Evolutionary conservation across 2,797 vertebrate species (phyloP).

Genomic region (Bradypodion pumilum): DNA sequence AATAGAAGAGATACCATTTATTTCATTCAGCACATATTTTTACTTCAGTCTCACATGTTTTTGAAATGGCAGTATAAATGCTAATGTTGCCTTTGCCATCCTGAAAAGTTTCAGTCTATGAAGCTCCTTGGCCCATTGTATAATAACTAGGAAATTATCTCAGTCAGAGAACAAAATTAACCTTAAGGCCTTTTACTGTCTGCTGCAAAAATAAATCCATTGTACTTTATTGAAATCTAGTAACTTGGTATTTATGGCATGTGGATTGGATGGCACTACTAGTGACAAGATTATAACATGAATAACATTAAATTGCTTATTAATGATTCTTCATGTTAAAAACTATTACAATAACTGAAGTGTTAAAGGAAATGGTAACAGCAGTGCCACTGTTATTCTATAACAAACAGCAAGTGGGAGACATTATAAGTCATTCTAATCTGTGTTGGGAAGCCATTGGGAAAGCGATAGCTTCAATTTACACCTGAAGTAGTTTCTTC

Average conservation of each 20-base stretch:
- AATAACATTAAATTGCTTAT: background rate
- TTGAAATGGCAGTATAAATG: no score
- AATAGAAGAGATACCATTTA: constrained; percentile 49
- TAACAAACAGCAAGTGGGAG: no score
- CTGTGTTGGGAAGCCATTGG: no score
- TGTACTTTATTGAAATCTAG: background rate
- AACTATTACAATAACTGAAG: no score
- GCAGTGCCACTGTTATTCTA: no score
- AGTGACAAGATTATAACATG: background rate
- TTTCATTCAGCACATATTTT: constrained; percentile 18
- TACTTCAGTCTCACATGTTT: constrained; percentile 33
- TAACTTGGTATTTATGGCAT: background rate
- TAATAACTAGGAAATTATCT: background rate
- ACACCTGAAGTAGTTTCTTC: no score
- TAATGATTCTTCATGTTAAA: background rate
- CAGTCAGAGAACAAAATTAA: background rate
- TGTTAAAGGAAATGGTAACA: no score
- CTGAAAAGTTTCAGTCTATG: background rate
- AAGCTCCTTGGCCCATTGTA: background rate
- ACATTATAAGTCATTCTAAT: no score
- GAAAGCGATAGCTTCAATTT: no score
- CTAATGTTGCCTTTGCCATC: background rate
- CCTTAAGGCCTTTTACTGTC: background rate
- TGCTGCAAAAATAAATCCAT: background rate
- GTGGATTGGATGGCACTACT: background rate